Percentiles rank a stretch among this genome's conserved stretches.
These are phyloP conservation scores for Dynastes maya DNA, from an alignment of 2,888 invertebrate genomes.

Conservation along the genomic window DNA sequence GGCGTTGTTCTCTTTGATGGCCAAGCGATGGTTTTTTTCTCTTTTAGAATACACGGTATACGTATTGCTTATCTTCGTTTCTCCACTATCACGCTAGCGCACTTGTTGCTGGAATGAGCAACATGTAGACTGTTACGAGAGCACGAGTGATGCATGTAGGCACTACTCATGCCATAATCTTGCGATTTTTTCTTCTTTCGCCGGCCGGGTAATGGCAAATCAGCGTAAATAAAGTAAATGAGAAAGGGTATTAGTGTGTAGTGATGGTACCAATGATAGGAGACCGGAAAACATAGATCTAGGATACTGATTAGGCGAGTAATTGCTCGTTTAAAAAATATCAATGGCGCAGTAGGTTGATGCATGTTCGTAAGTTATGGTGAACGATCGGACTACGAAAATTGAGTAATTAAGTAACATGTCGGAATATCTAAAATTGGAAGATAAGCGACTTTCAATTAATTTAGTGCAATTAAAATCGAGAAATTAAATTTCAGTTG, in stretches of 20 bases:
- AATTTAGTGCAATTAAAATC: no score
- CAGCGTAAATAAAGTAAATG: slow-evolving; percentile 30
- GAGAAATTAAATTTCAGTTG: no score
- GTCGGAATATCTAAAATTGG: neutral
- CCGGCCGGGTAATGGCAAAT: neutral
- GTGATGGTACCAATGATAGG: slow-evolving; percentile 20
- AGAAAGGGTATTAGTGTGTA: slow-evolving; percentile 20
- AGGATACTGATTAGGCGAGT: slow-evolving; percentile 32
- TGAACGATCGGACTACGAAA: neutral
- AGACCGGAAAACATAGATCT: slow-evolving; percentile 34
- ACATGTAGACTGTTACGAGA: neutral
- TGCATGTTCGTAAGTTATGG: no score
- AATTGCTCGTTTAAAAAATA: slow-evolving; percentile 28
- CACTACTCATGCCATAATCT: slow-evolving; percentile 17
- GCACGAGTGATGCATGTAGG: neutral
- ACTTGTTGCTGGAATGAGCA: slow-evolving; percentile 2
- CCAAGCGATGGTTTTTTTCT: slow-evolving; percentile 10
- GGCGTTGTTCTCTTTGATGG: slow-evolving; percentile 13
- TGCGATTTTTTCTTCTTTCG: slow-evolving; percentile 4
- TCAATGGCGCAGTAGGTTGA: neutral
- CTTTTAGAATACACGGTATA: neutral
- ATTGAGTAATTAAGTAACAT: neutral
- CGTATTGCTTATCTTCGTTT: neutral
- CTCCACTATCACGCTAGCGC: slow-evolving; percentile 8
- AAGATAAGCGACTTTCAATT: neutral